Base-by-base conservation (phyloP, 2,113 vertebrate genomes). In the Takifugu flavidus region DNA sequence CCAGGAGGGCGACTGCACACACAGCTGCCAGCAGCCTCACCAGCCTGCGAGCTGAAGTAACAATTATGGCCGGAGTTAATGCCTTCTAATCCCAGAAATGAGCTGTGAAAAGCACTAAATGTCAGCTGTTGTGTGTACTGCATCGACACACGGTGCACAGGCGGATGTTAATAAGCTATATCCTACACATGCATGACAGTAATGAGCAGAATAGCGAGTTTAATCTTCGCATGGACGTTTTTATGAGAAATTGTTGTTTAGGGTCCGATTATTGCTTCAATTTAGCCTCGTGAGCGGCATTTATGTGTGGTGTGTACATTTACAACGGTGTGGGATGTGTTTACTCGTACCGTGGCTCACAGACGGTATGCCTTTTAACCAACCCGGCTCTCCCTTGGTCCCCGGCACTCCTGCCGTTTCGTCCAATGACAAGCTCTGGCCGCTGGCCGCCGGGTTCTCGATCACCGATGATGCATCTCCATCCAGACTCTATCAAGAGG, bases 1-100 rank as follows among this genome's bases (percentile, higher is more conserved):
- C 88, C 70, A 95, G 89, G 62, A 94, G 82, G 59, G 82, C 90
- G 0, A 88, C 15, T 0, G 77, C 57, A 68, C 85, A 89, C 4
- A 94, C 80, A 6, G 88, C 77, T 57, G 87, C 86, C 58, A 93
- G 42, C 70, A 88, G 67, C 80, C 82, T 86, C 83, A 87, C 59
- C 68, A 71, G 67, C 67, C 86, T 91, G 70, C 86, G 88, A 78
- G 81, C 79, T 74, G 57, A 72, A 74, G 80, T 57, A 78, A 84
- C 79, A 72, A 64, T 70, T 69, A 65, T 78, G 53, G 65, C 64
- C 56, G 29, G 53, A 72, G 56, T 59, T 78, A 81, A 75, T 59
- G 51, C 53, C 39, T 63, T 26, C 43, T 74, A 59, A 80, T 56
- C 55, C 49, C 53, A 54, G 52, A 68, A 52, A 55, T 53, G 62